Evolutionary conservation across 2,888 invertebrate species (phyloP), one percentile per base, ranked within the genome.

Genomic region (Agrochola lychnidis): DNA sequence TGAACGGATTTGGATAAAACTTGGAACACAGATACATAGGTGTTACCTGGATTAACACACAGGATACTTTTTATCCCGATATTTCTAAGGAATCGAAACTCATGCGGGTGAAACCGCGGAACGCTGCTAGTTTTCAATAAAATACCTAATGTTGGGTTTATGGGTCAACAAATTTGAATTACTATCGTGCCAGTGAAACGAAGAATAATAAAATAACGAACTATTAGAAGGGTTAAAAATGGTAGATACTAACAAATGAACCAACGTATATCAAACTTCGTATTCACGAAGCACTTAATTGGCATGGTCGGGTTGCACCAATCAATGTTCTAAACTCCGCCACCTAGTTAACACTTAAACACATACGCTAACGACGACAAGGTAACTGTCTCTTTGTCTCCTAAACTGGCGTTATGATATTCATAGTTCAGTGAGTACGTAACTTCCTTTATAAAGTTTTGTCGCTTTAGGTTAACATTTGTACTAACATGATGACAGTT

Each of bases 381-480:
- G 74, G 74, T 78, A 78, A 57, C 69, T 63, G 76, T 73, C 79
- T 83, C 74, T 76, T 77, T 83, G 78, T 77, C 73, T 45, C 51
- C 67, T 77, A 74, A 81, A 81, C 59, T 62, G 68, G 64, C 57
- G 48, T 73, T 70, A 73, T 83, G 72, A 76, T 84, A 85, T 85
- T 85, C 82, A 82, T 81, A 81, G 73, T 84, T 84, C 83, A 76
- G 84, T 78, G 73, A 82, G 82, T 85, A 79, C 67, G 76, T 85
- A 84, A 87, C 82, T 84, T 81, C 83, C 86, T 85, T 85, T 87
- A 85, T 86, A 66, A 81, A 90, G 87, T 86, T 89, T 75, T 57
- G 45, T 71, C 62, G 63, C 73, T 67, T 62, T 70, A 56, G 70
- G 56, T 71, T 79, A 84, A 77, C 74, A 81, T 82, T 86, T 81